Evolutionary conservation across 2,113 vertebrate genomes (phyloP), one percentile per base, ranked within the genome.

Genomic region (Struthio camelus): DNA sequence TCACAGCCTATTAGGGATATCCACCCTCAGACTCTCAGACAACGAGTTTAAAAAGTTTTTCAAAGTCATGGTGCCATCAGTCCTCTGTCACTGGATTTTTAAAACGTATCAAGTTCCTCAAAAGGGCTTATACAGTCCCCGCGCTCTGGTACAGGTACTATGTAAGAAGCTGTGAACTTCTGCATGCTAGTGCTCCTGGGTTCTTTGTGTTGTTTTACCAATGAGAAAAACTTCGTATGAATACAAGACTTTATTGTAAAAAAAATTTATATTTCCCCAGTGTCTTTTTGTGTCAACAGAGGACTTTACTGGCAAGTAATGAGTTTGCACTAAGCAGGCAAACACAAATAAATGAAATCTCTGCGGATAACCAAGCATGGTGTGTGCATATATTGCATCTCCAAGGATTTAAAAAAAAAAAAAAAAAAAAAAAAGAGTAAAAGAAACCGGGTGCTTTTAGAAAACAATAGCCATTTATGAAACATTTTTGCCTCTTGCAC

Each of bases 231-330:
- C 65, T 87, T 96, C 48, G 75, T 70, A 87, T 5, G 71, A 76
- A 85, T 58, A 79, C 75, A 96, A 77, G 64, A 66, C 58, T 65
- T 87, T 25, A 93, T 53, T 93, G 71, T 87, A 61, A 77, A 92
- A 94, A 94, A 79, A 85, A 44, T 4, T 19, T 89, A 8, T 87
- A 85, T 96, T 94, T 85, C 82, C 93, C 94, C 64, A 72, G 90
- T 91, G 95, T 69, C 81, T 85, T 93, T 95, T 80, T 83, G 85
- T 94, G 90, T 96, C 93, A 96, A 91, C 82, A 96, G 76, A 95
- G 71, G 87, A 85, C 76, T 94, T 96, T 83, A 78, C 82, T 91
- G 80, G 90, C 81, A 90, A 87, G 76, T 85, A 91, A 91, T 73
- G 90, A 93, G 90, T 90, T 95, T 96, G 87, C 64, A 80, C 58